A percentile compares a stretch with the other conserved stretches of the same genome.
These are phyloP conservation scores for Drosophila erecta DNA, from an alignment of 1,140 invertebrate species.

Conservation along the genomic window DNA sequence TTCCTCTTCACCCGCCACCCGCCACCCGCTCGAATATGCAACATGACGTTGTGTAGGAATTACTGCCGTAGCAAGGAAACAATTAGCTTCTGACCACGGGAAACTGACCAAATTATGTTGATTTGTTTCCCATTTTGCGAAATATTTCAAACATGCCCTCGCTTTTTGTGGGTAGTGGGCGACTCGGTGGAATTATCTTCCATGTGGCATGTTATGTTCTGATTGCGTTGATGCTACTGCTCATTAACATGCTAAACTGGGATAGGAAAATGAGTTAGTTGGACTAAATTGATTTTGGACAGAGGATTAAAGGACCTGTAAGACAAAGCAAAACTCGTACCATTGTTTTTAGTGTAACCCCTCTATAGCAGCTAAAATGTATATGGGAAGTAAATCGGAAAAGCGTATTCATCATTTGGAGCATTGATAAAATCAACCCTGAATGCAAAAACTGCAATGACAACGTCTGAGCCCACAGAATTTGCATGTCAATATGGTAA, in stretches of 20 bases:
- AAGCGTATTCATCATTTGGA: slow-evolving; percentile 4
- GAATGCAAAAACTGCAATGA: slow-evolving; percentile 38
- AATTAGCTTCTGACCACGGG: slow-evolving; percentile 53
- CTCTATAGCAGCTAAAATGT: background rate
- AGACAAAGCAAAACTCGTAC: no score
- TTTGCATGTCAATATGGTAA: slow-evolving; percentile 69
- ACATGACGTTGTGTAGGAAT: slow-evolving; percentile 10
- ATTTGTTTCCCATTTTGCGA: slow-evolving; percentile 64
- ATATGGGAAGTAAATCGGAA: background rate
- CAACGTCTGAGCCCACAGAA: slow-evolving; percentile 47
- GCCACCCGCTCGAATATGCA: slow-evolving; percentile 13
- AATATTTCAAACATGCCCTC: slow-evolving; percentile 41
- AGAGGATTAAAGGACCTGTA: slow-evolving; percentile 7
- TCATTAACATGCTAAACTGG: slow-evolving; percentile 38
- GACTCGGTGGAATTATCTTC: background rate
- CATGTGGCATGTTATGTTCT: slow-evolving; percentile 30
- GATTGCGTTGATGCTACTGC: slow-evolving; percentile 20
- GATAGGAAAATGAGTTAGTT: slow-evolving; percentile 7
- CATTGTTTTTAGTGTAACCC: background rate
- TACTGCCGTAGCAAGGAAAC: slow-evolving; percentile 20
- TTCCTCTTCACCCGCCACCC: background rate
- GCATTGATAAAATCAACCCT: slow-evolving; percentile 9
- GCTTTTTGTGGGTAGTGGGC: slow-evolving; percentile 5
- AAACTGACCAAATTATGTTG: slow-evolving; percentile 56
- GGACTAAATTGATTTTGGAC: slow-evolving; percentile 23